A percentile compares a stretch with the other conserved stretches of the same genome.
phyloP scores from a whole-genome alignment of 2,888 invertebrate species.

The Drosophila histrio region DNA sequence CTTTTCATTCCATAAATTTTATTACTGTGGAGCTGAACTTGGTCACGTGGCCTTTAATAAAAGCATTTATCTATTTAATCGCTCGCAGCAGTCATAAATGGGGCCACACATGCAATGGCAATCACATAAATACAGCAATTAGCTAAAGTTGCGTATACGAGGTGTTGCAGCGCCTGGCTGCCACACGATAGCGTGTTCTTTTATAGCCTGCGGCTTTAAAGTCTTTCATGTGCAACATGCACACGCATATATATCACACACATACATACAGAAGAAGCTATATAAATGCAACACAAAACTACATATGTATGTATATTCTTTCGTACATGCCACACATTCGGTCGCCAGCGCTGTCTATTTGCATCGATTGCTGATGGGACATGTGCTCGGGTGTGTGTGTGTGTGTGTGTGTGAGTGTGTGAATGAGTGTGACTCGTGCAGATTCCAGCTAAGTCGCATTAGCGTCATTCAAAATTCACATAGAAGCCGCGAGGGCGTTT shows the following conservation, averaged over 20 bases:
- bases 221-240: constrained; percentile 15
- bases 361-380: constrained; percentile 23
- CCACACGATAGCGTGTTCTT: constrained; percentile 22
- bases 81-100: constrained; percentile 39
- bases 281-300: constrained; percentile 28
- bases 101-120: constrained; percentile 46
- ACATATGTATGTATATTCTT: not conserved
- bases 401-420: constrained; percentile 16
- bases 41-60: constrained; percentile 38
- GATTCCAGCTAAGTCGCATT: constrained; percentile 67
- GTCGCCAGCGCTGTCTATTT: constrained; percentile 32
- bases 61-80: constrained; percentile 46
- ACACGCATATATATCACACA: not conserved
- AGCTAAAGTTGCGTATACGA: constrained; percentile 60
- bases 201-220: constrained; percentile 38
- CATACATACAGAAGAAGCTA: not conserved
- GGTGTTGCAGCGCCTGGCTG: constrained; percentile 23
- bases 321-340: constrained; percentile 1
- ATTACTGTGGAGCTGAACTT: constrained; percentile 21
- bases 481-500: constrained; percentile 43
- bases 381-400: not conserved
- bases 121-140: constrained; percentile 59
- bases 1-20: not conserved
- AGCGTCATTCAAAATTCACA: constrained; percentile 70
- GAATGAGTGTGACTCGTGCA: constrained; percentile 27